Conservation (phyloP, 2,797 vertebrate genomes). For the Macropodus opercularis region DNA sequence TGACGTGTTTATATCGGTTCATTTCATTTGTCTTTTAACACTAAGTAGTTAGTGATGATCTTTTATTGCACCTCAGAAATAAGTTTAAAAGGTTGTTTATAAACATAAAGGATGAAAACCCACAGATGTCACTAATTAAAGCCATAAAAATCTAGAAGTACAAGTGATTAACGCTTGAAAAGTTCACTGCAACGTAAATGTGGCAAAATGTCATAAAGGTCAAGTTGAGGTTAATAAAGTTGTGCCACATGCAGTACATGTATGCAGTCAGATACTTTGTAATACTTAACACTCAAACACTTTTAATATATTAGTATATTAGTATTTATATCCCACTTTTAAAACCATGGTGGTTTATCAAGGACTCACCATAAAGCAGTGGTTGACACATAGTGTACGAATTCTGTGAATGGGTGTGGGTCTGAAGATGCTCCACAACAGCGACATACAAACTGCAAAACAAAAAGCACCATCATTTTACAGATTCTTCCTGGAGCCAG, state of each 20-base stretch:
- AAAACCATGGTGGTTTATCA: constrained; percentile 29
- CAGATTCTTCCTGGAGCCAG: too few species aligned
- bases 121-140: neutral
- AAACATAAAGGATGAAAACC: too few species aligned
- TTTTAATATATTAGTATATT: too few species aligned
- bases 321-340: constrained; percentile 29
- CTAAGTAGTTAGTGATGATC: too few species aligned
- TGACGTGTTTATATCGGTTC: too few species aligned
- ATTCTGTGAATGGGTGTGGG: constrained; percentile 94
- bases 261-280: constrained; percentile 27
- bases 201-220: neutral
- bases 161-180: neutral
- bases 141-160: neutral
- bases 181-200: neutral
- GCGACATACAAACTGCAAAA: constrained; percentile 90
- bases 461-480: constrained; percentile 16
- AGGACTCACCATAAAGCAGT: constrained; percentile 94
- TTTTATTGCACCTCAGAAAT: too few species aligned
- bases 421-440: constrained; percentile 96
- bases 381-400: constrained; percentile 97
- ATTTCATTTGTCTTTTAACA: too few species aligned
- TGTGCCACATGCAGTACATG: neutral
- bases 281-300: constrained; percentile 38
- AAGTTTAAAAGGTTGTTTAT: too few species aligned
- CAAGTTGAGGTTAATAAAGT: neutral